These are phyloP conservation scores for Uria aalge DNA, from an alignment of 2,113 vertebrate genomes.

Conservation along the genomic window DNA sequence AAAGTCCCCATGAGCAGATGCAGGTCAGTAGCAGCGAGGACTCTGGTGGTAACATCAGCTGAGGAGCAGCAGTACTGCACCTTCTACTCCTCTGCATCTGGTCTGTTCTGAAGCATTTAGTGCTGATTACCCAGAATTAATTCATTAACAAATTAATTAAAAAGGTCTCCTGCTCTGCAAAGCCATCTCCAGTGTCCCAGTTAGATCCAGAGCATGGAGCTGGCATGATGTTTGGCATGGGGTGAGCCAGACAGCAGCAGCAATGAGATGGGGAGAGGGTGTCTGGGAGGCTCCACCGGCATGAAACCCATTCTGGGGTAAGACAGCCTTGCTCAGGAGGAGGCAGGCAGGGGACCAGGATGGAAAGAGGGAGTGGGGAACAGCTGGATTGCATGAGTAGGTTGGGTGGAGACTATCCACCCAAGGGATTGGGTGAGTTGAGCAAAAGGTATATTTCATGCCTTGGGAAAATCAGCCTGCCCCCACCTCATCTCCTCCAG, in stretches of 20 bases:
- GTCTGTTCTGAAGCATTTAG: neutral
- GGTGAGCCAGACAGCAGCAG: neutral
- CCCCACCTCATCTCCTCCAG: neutral
- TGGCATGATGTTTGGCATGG: rapidly evolving
- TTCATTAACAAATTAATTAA: neutral
- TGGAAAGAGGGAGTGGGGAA: neutral
- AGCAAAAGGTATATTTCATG: neutral
- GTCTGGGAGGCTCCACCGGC: neutral
- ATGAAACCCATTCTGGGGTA: neutral
- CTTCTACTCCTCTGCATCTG: neutral
- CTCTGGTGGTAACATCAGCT: neutral
- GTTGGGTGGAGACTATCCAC: neutral
- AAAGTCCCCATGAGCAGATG: neutral
- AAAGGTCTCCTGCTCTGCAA: neutral
- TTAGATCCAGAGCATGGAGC: neutral
- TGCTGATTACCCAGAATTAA: neutral
- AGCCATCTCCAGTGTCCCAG: neutral
- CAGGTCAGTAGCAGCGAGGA: neutral
- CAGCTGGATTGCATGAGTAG: neutral
- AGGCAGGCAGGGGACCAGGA: neutral
- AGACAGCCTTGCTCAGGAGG: neutral
- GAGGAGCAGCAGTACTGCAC: neutral
- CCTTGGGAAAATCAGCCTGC: neutral
- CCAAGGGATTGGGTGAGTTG: neutral
- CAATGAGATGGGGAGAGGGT: neutral